A percentile compares a stretch with the other conserved stretches of the same genome.
Evolutionary conservation across 2,113 vertebrate species (phyloP).

Genomic region (Pseudopipra pipra): DNA sequence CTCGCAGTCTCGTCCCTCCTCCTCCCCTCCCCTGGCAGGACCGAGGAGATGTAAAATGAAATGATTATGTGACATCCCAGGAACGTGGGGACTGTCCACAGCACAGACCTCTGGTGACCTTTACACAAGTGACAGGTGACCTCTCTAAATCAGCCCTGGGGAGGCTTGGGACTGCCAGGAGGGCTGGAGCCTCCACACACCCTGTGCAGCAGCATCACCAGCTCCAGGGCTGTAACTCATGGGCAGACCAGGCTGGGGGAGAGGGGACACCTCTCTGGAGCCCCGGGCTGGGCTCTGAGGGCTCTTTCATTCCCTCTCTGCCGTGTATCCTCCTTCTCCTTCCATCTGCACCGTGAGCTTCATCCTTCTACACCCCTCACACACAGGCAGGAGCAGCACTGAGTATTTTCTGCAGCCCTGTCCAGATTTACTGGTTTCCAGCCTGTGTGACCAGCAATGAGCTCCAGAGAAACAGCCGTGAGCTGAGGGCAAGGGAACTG

Average conservation of each 20-base stretch:
- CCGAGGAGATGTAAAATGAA: not conserved
- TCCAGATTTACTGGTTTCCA: not conserved
- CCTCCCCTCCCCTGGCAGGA: constrained; percentile 2
- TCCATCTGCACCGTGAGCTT: not conserved
- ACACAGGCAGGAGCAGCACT: not conserved
- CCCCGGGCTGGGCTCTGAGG: not conserved
- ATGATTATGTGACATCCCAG: constrained; percentile 10
- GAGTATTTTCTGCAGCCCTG: not conserved
- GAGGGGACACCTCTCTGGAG: not conserved
- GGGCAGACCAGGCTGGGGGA: not conserved
- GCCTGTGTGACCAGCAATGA: accelerated
- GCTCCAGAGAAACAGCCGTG: not conserved
- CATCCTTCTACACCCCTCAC: not conserved
- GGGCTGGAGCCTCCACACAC: not conserved
- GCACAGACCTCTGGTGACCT: constrained; percentile 2
- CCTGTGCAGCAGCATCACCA: not conserved
- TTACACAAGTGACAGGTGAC: constrained; percentile 44
- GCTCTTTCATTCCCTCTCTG: not conserved
- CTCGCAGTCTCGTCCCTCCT: constrained; percentile 43
- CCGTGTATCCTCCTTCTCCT: not conserved
- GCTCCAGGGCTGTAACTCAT: not conserved
- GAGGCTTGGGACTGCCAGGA: not conserved
- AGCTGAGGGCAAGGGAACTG: not conserved
- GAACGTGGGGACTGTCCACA: not conserved
- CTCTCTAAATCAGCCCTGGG: constrained; percentile 27